Conservation (phyloP, 92 coral and sea anemone species). For the Virgularia gustaviana region DNA sequence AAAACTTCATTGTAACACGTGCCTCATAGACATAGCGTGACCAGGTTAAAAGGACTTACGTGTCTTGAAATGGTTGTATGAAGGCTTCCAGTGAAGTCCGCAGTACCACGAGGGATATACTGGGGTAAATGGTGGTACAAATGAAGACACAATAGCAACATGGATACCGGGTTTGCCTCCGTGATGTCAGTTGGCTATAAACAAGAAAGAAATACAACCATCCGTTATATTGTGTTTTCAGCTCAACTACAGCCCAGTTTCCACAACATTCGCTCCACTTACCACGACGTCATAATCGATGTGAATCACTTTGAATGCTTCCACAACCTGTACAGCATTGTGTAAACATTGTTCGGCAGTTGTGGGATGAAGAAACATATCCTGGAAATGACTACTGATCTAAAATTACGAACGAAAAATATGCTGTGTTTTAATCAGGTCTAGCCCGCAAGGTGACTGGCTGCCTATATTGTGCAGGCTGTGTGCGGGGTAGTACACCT, state of each 20-base stretch:
- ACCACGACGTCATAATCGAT: constrained; percentile 94
- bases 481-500: constrained; percentile 9
- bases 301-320: constrained; percentile 78
- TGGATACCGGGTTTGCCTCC: constrained; percentile 80
- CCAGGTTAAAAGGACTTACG: constrained; percentile 40
- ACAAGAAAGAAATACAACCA: too few species aligned
- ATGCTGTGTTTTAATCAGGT: not conserved
- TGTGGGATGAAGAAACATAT: constrained; percentile 80
- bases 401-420: constrained; percentile 1
- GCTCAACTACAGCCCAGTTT: not conserved
- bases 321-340: constrained; percentile 83
- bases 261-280: constrained; percentile 1
- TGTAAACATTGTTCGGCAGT: constrained; percentile 94
- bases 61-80: constrained; percentile 80
- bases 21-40: too few species aligned
- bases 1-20: too few species aligned
- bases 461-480: too few species aligned
- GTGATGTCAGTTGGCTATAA: constrained; percentile 86
- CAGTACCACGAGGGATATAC: constrained; percentile 86
- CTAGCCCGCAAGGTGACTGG: too few species aligned
- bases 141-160: constrained; percentile 77
- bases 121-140: constrained; percentile 96
- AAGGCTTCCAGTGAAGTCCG: constrained; percentile 83
- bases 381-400: constrained; percentile 79
- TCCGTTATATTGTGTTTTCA: not conserved